Conservation (phyloP, 2,888 invertebrate genomes). For the Cerastis rubricosa region DNA sequence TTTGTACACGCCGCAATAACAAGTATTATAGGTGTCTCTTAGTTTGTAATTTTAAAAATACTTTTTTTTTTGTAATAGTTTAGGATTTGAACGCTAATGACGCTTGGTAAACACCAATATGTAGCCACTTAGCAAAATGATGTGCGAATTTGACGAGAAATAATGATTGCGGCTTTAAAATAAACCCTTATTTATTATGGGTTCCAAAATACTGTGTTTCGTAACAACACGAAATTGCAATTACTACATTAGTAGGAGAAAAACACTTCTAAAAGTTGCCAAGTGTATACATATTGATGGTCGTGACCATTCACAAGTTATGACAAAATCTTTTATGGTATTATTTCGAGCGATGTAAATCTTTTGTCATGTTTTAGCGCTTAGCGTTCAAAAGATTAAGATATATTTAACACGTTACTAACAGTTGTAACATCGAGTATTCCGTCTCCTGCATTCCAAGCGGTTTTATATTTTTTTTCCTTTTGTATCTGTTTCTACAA, state of each 20-base stretch:
- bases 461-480: conserved; percentile 67
- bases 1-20: conserved; percentile 86
- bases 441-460: conserved; percentile 86
- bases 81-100: conserved; percentile 45
- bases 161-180: not conserved
- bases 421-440: conserved; percentile 80
- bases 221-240: not conserved
- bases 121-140: not conserved
- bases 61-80: conserved; percentile 32
- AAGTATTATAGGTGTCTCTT: conserved; percentile 78
- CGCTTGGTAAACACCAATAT: conserved; percentile 5
- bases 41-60: conserved; percentile 52
- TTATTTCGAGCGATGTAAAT: not conserved
- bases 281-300: not conserved
- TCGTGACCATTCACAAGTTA: not conserved
- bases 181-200: not conserved
- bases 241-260: not conserved
- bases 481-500: conserved; percentile 81
- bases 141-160: not conserved
- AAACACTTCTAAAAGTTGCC: not conserved
- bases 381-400: conserved; percentile 56
- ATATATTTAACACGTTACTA: conserved; percentile 78
- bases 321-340: conserved; percentile 5
- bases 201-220: not conserved
- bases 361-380: conserved; percentile 36